These are phyloP conservation scores for Schizothorax lantsangensis DNA, from an alignment of 2,797 vertebrate species.

Conservation along the genomic window DNA sequence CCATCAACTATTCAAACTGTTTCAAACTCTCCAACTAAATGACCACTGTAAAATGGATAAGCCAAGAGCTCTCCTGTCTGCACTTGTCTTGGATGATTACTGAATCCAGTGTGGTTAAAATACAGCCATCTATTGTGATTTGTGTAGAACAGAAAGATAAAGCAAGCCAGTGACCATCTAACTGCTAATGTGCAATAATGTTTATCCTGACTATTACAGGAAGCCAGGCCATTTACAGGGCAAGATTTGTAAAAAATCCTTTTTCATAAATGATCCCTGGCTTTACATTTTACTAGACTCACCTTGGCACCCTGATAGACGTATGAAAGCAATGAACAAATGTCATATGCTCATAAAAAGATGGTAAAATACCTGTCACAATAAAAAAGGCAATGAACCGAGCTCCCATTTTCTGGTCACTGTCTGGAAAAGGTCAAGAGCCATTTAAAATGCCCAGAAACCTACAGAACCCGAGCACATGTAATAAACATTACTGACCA, in stretches of 20 bases:
- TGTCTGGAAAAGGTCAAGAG: constrained; percentile 73
- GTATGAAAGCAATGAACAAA: constrained; percentile 65
- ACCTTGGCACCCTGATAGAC: constrained; percentile 55
- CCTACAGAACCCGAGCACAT: constrained; percentile 61
- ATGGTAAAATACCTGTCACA: constrained; percentile 63
- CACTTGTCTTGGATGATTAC: constrained; percentile 1
- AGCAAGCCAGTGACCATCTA: constrained; percentile 12
- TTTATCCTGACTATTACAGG: constrained; percentile 4
- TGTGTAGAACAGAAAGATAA: constrained; percentile 19
- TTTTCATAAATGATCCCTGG: constrained; percentile 52
- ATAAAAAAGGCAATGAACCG: constrained; percentile 70
- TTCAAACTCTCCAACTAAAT: neutral
- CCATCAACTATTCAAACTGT: neutral
- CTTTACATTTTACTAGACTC: constrained; percentile 52
- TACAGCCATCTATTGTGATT: constrained; percentile 8
- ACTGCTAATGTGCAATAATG: constrained; percentile 20
- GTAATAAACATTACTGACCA: constrained; percentile 71
- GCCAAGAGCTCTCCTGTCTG: constrained; percentile 11
- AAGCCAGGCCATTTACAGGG: constrained; percentile 17
- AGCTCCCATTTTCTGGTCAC: constrained; percentile 63
- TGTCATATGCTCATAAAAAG: constrained; percentile 74
- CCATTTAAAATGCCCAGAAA: constrained; percentile 66
- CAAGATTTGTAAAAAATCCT: neutral
- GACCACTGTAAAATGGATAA: constrained; percentile 7
- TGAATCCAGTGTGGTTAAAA: constrained; percentile 15